These are phyloP conservation scores for Glaucomys volans DNA, from an alignment of 2,113 vertebrate species.

Conservation along the genomic window DNA sequence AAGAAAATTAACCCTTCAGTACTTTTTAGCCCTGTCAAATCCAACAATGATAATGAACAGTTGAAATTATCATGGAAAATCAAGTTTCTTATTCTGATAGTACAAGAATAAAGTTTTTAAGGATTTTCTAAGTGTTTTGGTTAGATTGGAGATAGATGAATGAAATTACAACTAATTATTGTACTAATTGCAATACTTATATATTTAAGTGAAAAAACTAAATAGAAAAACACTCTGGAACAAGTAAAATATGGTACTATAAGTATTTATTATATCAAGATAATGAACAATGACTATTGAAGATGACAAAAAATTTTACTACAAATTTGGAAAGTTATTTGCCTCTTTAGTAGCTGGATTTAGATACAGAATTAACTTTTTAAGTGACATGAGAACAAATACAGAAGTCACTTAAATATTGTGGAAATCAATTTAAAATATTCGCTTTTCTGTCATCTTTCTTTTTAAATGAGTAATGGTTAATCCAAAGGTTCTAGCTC, in stretches of 20 bases:
- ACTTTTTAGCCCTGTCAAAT: neutral
- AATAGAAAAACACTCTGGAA: neutral
- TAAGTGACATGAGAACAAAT: neutral
- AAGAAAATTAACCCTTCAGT: neutral
- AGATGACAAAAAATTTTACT: neutral
- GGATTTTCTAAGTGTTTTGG: neutral
- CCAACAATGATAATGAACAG: neutral
- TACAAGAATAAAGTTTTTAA: neutral
- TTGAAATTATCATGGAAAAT: neutral
- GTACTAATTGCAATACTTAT: neutral
- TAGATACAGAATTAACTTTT: neutral
- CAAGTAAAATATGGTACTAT: neutral
- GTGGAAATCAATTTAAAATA: neutral
- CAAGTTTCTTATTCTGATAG: neutral
- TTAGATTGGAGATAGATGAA: neutral
- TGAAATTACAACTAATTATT: neutral
- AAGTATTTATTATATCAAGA: neutral
- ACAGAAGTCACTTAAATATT: neutral
- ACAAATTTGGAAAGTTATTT: neutral
- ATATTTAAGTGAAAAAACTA: neutral
- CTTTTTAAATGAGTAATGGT: neutral
- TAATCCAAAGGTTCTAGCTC: neutral
- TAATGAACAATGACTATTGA: neutral
- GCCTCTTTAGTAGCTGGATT: neutral
- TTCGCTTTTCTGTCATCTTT: neutral